phyloP scores from a whole-genome alignment of 2,113 vertebrate species.

The Genyomyrus donnyi region DNA sequence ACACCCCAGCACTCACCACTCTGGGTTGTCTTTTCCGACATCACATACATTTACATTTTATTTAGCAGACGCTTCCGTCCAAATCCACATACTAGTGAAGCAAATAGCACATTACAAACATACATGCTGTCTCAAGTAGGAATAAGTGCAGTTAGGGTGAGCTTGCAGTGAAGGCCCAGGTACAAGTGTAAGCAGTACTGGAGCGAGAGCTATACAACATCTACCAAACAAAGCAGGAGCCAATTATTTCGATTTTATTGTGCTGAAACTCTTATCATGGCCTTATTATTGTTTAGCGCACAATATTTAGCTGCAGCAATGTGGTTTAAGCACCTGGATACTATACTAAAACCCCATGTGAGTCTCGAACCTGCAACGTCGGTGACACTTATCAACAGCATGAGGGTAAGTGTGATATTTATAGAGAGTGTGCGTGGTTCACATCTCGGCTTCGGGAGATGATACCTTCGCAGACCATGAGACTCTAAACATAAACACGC shows the following conservation, averaged over 20 bases:
- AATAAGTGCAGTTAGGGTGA: not conserved
- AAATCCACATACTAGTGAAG: not conserved
- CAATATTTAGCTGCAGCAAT: not conserved
- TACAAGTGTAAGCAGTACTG: no score
- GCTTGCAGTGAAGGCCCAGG: not conserved
- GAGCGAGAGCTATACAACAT: not conserved
- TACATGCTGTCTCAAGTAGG: not conserved
- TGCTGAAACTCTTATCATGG: not conserved
- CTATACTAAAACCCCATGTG: not conserved
- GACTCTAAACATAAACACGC: not conserved
- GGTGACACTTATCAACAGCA: not conserved
- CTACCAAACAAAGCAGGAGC: not conserved
- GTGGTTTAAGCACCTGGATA: not conserved
- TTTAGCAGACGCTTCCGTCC: not conserved
- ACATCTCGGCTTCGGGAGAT: not conserved
- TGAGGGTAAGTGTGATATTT: not conserved
- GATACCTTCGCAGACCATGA: not conserved
- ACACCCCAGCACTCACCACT: not conserved
- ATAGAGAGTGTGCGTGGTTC: not conserved
- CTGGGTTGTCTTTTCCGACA: not conserved
- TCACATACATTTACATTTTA: not conserved
- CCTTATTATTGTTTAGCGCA: not conserved
- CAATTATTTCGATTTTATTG: not conserved
- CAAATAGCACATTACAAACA: not conserved
- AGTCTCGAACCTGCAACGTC: not conserved